Evolutionary conservation across 2,888 invertebrate species (phyloP).

Genomic region (Scaptomyza parva): DNA sequence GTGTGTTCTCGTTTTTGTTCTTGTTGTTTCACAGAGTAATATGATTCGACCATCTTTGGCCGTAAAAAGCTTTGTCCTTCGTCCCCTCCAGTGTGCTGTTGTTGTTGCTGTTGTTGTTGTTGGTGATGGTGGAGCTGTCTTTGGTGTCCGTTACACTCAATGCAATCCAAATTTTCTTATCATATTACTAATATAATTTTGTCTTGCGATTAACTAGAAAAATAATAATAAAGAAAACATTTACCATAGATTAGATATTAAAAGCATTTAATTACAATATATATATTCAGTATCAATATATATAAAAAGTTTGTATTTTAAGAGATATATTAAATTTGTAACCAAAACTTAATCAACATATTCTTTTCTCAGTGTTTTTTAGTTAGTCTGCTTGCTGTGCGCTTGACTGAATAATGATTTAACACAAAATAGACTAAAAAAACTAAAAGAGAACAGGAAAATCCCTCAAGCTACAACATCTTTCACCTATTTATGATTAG

Average conservation of each 20-base stretch:
- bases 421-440: constrained; percentile 3
- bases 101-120: constrained; percentile 7
- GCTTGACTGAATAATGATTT: constrained; percentile 38
- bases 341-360: not conserved
- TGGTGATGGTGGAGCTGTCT: not conserved
- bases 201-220: constrained; percentile 29
- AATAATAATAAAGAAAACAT: not conserved
- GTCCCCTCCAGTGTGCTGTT: not conserved
- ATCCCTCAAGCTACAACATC: constrained; percentile 13
- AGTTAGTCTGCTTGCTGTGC: constrained; percentile 17
- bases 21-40: constrained; percentile 56
- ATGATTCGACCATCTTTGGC: constrained; percentile 63
- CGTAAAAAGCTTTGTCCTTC: constrained; percentile 41
- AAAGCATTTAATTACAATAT: not conserved
- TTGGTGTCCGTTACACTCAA: constrained; percentile 8
- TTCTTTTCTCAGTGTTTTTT: constrained; percentile 1
- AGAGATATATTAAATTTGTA: not conserved
- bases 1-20: not conserved
- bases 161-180: constrained; percentile 16
- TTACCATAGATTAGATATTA: not conserved
- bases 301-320: not conserved
- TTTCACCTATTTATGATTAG: constrained; percentile 19
- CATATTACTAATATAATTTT: constrained; percentile 26
- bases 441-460: constrained; percentile 4
- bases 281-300: not conserved